Percentiles rank a stretch among this genome's conserved stretches.
Conservation (phyloP, 2,113 vertebrate species). For the Pygoscelis antarcticus region DNA sequence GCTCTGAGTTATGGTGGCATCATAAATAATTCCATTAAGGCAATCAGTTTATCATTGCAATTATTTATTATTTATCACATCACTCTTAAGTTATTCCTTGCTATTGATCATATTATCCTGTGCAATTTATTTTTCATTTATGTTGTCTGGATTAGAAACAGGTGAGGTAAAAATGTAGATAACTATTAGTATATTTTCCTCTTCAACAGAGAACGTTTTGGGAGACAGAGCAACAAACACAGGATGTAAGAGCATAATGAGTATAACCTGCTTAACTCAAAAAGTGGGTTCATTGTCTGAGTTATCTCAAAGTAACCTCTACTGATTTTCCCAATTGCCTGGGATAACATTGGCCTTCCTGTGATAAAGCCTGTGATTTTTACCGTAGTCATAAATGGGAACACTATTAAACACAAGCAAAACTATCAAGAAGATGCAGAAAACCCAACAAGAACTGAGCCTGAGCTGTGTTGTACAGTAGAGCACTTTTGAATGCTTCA, state of each 20-base stretch:
- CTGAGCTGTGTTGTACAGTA: neutral
- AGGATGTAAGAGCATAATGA: neutral
- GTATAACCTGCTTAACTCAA: neutral
- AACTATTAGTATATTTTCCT: neutral
- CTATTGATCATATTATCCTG: neutral
- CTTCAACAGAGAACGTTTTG: neutral
- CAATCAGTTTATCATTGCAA: neutral
- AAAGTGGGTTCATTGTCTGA: neutral
- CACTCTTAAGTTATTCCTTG: neutral
- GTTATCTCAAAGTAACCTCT: neutral
- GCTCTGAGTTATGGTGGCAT: neutral
- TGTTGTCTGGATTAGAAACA: neutral
- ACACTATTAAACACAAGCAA: neutral
- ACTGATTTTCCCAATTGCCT: neutral
- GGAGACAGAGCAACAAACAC: neutral
- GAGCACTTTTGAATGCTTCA: neutral
- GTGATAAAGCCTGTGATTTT: neutral
- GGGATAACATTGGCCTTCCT: neutral
- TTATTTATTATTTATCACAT: conserved; percentile 29
- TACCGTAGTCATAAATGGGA: neutral
- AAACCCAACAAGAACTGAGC: neutral
- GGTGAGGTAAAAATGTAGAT: neutral
- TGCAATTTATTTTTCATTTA: neutral
- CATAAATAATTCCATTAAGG: neutral
- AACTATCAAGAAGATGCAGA: neutral